Conservation (phyloP, 2,797 vertebrate genomes). For the Myotis myotis region DNA sequence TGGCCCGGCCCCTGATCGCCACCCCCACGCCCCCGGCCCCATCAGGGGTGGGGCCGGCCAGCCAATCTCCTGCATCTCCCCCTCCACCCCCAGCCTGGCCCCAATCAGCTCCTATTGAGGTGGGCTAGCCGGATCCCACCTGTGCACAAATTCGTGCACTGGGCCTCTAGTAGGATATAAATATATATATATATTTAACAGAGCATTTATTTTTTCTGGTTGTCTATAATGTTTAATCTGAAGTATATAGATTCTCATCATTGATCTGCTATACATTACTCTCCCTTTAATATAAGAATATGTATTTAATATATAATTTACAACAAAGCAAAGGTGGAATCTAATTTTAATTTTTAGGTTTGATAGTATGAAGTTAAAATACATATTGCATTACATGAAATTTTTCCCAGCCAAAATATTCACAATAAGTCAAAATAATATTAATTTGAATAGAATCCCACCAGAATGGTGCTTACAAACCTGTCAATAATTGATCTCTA, state of each 20-base stretch:
- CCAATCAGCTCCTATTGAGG: too few species aligned
- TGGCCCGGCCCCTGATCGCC: too few species aligned
- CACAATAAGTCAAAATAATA: conserved; percentile 46
- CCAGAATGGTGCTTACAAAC: background rate
- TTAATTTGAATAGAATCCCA: background rate
- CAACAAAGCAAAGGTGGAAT: background rate
- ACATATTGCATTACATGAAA: background rate
- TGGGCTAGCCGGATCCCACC: too few species aligned
- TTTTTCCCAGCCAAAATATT: conserved; percentile 22
- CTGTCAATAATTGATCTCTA: conserved; percentile 1
- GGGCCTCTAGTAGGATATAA: background rate
- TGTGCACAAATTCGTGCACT: too few species aligned
- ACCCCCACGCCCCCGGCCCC: too few species aligned
- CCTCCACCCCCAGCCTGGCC: too few species aligned
- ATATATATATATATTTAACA: background rate
- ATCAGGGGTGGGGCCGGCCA: accelerated
- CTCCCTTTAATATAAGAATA: conserved; percentile 44
- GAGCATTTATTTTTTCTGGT: background rate
- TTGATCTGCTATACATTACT: background rate
- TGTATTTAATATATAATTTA: background rate
- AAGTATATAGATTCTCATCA: conserved; percentile 33
- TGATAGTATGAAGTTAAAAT: conserved; percentile 9
- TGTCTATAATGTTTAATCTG: conserved; percentile 34
- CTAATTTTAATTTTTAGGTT: conserved; percentile 51
- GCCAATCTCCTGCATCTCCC: too few species aligned